phyloP scores from a whole-genome alignment of 35 echinoderm and acorn worm species.

The Lytechinus pictus region DNA sequence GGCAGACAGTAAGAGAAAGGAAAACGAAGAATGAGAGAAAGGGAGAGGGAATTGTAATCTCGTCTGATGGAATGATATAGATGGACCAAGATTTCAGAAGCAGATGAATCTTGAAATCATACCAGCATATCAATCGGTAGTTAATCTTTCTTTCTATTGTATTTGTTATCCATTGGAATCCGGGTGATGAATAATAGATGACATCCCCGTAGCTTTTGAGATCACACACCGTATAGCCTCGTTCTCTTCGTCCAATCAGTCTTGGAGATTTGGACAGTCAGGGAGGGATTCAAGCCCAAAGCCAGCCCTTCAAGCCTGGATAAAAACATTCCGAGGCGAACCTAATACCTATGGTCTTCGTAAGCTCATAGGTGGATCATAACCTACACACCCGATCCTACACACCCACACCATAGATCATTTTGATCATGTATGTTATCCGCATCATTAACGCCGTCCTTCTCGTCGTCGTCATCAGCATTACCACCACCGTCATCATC shows the following conservation, averaged over 20 bases:
- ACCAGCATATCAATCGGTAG: not conserved
- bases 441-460: no score
- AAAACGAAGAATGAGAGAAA: not conserved
- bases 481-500: not conserved
- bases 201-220: not conserved
- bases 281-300: not conserved
- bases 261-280: not conserved
- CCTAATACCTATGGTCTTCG: not conserved
- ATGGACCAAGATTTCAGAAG: not conserved
- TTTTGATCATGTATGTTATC: not conserved
- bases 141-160: slow-evolving; percentile 9
- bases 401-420: not conserved
- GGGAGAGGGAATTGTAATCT: not conserved
- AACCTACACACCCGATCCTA: not conserved
- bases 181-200: not conserved
- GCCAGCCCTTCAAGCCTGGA: not conserved
- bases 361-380: not conserved
- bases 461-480: no score
- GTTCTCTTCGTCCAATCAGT: not conserved
- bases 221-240: not conserved
- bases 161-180: not conserved
- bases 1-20: not conserved
- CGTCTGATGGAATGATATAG: slow-evolving; percentile 1
- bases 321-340: not conserved
- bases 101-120: slow-evolving; percentile 39